phyloP scores from a whole-genome alignment of 2,113 vertebrate species.

The Columbina picui region DNA sequence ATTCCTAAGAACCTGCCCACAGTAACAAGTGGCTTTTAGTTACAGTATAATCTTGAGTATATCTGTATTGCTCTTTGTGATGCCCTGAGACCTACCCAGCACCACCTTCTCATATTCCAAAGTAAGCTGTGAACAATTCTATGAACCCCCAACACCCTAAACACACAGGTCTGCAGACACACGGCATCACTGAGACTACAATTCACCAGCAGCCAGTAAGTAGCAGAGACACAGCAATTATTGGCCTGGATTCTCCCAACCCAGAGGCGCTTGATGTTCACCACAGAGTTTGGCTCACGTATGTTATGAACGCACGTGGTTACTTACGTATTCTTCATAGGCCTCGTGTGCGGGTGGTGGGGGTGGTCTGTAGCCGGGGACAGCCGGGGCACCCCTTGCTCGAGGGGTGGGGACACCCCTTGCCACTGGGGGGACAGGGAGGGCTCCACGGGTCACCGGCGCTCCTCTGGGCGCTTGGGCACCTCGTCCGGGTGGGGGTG shows the following conservation, averaged over 20 bases:
- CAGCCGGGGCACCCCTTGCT: constrained; percentile 77
- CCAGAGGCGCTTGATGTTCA: background rate
- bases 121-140: background rate
- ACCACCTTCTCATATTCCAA: background rate
- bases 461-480: constrained; percentile 86
- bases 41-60: background rate
- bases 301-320: rapidly evolving
- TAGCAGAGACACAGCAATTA: background rate
- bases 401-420: constrained; percentile 84
- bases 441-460: constrained; percentile 81
- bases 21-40: background rate
- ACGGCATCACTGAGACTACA: rapidly evolving
- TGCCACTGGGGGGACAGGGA: constrained; percentile 79
- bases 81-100: background rate
- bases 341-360: constrained; percentile 85
- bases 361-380: constrained; percentile 85
- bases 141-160: rapidly evolving
- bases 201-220: background rate
- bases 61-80: background rate
- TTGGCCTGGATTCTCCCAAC: background rate
- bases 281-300: background rate
- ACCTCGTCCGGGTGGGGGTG: constrained; percentile 83
- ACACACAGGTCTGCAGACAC: background rate
- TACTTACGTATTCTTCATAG: constrained; percentile 97
- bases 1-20: background rate